Evolutionary conservation across 2,797 vertebrate genomes (phyloP), one percentile per base, ranked within the genome.

Genomic region (Clarias laeviceps): DNA sequence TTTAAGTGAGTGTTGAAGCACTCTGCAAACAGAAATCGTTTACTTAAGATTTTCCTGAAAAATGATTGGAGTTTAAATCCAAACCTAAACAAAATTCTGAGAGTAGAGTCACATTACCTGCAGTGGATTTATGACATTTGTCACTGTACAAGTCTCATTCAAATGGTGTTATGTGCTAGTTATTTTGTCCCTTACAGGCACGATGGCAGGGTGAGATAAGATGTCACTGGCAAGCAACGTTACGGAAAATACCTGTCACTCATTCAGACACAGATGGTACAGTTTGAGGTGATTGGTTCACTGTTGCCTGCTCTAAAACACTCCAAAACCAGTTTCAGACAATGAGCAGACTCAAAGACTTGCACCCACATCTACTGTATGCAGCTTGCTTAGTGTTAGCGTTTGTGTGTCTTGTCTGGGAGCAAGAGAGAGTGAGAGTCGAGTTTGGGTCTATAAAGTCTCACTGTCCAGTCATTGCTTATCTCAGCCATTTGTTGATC

Each of bases 401-500:
- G n/a, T 54, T 5, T 45, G 40, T 2, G 40, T 17, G 0, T 81
- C 50, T 54, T 54, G 27, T 79, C 11, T 50, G 37, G 59, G 70
- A 7, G 76, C 59, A 40, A 18, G 68, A n/a, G 18, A 54, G 62
- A 78, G 62, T 57, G 73, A 65, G 18, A 62, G 29, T 40, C 3
- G 68, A 83, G 54, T 80, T 77, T 79, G 45, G 78, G 22, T 73
- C 20, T 82, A 72, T 88, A 76, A 78, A 6, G 76, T 86, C 87
- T 87, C 85, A 65, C 87, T 88, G 82, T 77, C 84, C 91, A 91
- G 90, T 92, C 90, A 90, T 87, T 89, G 83, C 92, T 94, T 94
- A 94, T 94, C 93, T 95, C 93, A 94, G 95, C 94, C 79, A 91
- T 95, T 94, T 93, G 93, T 93, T 96, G 95, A 96, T 95, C 94